Conservation (phyloP, 2,113 vertebrate genomes). For the Apistogramma diplotaenia region DNA sequence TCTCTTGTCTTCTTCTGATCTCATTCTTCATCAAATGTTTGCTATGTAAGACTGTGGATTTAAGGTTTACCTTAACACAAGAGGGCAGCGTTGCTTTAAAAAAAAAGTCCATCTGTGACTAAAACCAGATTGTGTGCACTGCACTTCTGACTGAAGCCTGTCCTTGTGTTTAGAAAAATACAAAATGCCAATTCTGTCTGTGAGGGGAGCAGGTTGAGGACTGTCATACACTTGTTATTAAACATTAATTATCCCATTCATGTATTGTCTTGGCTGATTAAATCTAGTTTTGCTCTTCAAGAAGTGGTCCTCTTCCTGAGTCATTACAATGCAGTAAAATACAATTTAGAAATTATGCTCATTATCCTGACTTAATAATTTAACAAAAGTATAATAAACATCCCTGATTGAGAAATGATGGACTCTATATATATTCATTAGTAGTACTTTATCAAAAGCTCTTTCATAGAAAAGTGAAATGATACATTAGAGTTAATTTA, state of each 20-base stretch:
- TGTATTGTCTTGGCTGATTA: not conserved
- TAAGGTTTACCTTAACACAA: constrained; percentile 16
- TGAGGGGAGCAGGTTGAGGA: not conserved
- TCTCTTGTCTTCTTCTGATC: not conserved
- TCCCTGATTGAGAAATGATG: not conserved
- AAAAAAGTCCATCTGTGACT: not conserved
- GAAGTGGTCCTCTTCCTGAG: not conserved
- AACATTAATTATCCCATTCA: not conserved
- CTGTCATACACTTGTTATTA: not conserved
- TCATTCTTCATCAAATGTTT: not conserved
- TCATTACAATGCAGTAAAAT: not conserved
- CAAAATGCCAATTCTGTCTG: not conserved
- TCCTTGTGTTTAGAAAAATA: not conserved
- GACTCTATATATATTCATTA: too few relatives aligned
- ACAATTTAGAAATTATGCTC: not conserved
- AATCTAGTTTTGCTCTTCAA: not conserved
- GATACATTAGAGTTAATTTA: too few relatives aligned
- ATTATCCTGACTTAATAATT: not conserved
- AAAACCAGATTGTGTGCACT: not conserved
- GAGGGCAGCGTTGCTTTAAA: constrained; percentile 47
- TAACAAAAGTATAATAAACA: not conserved
- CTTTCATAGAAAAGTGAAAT: too few relatives aligned
- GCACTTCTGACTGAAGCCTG: not conserved
- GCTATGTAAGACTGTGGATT: not conserved
- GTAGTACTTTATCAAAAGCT: too few relatives aligned